Evolutionary conservation across 2,888 invertebrate genomes (phyloP).

Genomic region (Biston stratarius): DNA sequence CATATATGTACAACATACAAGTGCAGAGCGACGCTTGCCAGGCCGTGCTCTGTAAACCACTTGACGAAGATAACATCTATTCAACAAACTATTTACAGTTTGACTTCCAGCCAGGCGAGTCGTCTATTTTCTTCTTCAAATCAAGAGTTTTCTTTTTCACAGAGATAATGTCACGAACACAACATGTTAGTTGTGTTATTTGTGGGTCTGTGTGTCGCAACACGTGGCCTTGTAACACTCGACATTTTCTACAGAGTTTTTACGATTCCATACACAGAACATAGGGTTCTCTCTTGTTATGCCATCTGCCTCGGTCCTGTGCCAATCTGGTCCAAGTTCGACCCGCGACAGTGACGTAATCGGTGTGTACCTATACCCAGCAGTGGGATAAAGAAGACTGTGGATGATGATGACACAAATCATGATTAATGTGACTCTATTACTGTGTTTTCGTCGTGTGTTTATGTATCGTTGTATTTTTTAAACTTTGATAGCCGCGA

Average conservation of each 20-base stretch:
- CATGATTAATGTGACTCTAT: too few relatives aligned
- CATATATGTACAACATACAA: background rate
- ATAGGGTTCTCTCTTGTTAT: too few relatives aligned
- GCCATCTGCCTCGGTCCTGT: too few relatives aligned
- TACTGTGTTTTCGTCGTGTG: too few relatives aligned
- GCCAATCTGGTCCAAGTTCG: too few relatives aligned
- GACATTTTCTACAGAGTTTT: background rate
- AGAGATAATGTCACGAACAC: slow-evolving; percentile 34
- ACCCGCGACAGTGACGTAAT: too few relatives aligned
- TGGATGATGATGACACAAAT: too few relatives aligned
- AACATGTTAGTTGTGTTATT: slow-evolving; percentile 46
- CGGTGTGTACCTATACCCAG: too few relatives aligned
- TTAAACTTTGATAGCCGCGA: too few relatives aligned
- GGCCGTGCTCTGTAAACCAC: slow-evolving; percentile 11
- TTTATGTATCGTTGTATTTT: too few relatives aligned
- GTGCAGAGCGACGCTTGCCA: slow-evolving; percentile 3
- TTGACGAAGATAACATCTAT: slow-evolving; percentile 23
- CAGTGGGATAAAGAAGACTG: too few relatives aligned
- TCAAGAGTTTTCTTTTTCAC: slow-evolving; percentile 35
- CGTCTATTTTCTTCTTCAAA: slow-evolving; percentile 29
- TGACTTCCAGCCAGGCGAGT: slow-evolving; percentile 40
- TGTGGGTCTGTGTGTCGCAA: slow-evolving; percentile 51
- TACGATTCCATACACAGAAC: background rate
- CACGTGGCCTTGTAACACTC: slow-evolving; percentile 44
- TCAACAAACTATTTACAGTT: slow-evolving; percentile 43